These are phyloP conservation scores for Tetropium fuscum DNA, from an alignment of 2,888 invertebrate species.

Conservation along the genomic window DNA sequence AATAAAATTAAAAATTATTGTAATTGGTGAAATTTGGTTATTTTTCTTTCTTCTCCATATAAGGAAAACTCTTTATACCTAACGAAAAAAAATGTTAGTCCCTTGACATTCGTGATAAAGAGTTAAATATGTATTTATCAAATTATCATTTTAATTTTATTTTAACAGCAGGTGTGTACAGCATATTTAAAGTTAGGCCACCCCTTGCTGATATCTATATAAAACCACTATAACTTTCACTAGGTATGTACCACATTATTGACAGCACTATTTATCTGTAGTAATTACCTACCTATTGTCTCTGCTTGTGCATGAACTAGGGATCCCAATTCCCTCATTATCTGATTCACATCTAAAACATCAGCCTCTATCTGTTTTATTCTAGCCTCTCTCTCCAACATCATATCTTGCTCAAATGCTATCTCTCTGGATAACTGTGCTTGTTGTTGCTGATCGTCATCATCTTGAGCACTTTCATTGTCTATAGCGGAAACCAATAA, in stretches of 20 bases:
- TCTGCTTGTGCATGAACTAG: conserved; percentile 81
- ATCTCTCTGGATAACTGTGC: conserved; percentile 69
- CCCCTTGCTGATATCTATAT: too few species aligned
- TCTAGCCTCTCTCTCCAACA: conserved; percentile 83
- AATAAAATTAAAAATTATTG: too few species aligned
- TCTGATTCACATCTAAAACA: conserved; percentile 85
- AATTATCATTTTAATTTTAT: too few species aligned
- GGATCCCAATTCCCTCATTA: conserved; percentile 81
- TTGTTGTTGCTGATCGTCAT: conserved; percentile 65
- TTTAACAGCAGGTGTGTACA: too few species aligned
- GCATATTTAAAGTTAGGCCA: too few species aligned
- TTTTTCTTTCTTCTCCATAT: too few species aligned
- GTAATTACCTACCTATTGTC: conserved; percentile 71
- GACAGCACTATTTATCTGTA: neutral
- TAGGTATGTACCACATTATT: neutral
- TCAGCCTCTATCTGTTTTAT: conserved; percentile 85
- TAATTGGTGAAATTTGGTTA: too few species aligned
- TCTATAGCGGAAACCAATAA: conserved; percentile 64
- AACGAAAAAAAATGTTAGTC: too few species aligned
- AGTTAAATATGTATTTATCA: too few species aligned
- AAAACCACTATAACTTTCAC: too few species aligned
- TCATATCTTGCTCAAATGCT: conserved; percentile 83
- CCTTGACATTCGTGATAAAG: too few species aligned
- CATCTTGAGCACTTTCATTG: conserved; percentile 56
- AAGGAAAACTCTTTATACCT: too few species aligned